Percentiles rank a stretch among this genome's conserved stretches.
Conservation (phyloP, 2,113 vertebrate genomes). For the Cyprinus carpio region DNA sequence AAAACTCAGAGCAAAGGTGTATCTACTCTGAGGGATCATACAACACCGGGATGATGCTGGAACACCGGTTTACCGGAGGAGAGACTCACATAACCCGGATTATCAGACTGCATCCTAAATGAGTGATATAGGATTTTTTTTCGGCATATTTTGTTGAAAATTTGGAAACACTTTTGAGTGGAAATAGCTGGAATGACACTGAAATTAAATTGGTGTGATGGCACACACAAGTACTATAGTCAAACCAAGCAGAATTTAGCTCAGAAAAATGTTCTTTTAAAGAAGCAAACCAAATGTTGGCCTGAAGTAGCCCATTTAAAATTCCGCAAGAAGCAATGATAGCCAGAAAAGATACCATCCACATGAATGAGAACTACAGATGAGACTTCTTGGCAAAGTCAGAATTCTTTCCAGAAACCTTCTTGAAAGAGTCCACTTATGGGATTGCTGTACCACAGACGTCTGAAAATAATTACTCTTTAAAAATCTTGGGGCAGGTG, state of each 20-base stretch:
- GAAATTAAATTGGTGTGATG: background rate
- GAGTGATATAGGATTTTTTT: background rate
- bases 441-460: constrained; percentile 47
- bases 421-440: constrained; percentile 32
- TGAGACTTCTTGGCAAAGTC: constrained; percentile 61
- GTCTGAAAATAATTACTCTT: constrained; percentile 68
- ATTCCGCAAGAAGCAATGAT: constrained; percentile 61
- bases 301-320: constrained; percentile 47
- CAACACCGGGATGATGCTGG: background rate
- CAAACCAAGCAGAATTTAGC: background rate
- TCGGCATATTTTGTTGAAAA: background rate
- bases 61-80: background rate
- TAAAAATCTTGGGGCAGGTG: constrained; percentile 66
- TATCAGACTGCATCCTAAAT: background rate
- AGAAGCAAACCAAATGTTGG: background rate
- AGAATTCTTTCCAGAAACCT: constrained; percentile 68
- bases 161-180: constrained; percentile 37
- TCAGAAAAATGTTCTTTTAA: background rate
- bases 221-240: background rate
- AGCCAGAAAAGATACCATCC: constrained; percentile 53
- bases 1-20: constrained; percentile 34
- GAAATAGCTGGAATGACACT: constrained; percentile 49
- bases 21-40: constrained; percentile 41
- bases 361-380: constrained; percentile 33
- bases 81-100: background rate